Percentiles rank a stretch among this genome's conserved stretches.
Conservation (phyloP, 2,113 vertebrate species). For the Nanorana parkeri region DNA sequence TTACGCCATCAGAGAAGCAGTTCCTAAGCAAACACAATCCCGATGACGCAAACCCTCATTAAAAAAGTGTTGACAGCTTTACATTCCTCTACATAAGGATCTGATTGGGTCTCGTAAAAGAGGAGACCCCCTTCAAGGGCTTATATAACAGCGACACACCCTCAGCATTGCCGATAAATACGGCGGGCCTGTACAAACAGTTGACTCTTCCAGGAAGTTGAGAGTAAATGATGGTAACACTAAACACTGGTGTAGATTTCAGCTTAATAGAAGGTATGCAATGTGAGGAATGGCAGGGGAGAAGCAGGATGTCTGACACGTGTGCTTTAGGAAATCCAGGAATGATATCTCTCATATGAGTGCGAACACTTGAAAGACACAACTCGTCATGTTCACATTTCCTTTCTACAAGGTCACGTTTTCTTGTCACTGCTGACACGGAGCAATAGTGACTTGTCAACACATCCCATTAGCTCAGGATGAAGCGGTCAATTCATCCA, state of each 20-base stretch:
- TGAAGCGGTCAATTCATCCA: neutral
- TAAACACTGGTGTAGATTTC: neutral
- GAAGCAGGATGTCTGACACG: neutral
- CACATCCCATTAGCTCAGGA: constrained; percentile 5
- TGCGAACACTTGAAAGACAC: constrained; percentile 25
- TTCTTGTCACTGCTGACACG: constrained; percentile 21
- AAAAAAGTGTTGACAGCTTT: too few species aligned
- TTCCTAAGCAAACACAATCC: too few species aligned
- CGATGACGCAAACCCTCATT: too few species aligned
- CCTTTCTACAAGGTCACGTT: constrained; percentile 30
- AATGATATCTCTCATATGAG: neutral
- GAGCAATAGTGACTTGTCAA: constrained; percentile 25
- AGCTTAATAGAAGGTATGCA: neutral
- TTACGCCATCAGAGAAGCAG: too few species aligned
- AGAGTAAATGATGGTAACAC: too few species aligned
- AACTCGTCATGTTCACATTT: constrained; percentile 14
- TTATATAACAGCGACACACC: too few species aligned
- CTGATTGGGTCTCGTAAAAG: too few species aligned
- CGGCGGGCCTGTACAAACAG: too few species aligned
- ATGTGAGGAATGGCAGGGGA: neutral
- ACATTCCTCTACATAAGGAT: too few species aligned
- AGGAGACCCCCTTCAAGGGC: too few species aligned
- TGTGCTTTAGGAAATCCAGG: constrained; percentile 9
- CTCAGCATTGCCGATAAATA: too few species aligned
- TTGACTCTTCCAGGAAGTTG: too few species aligned